Conservation (phyloP, 2,797 vertebrate genomes). For the Chelon auratus region DNA sequence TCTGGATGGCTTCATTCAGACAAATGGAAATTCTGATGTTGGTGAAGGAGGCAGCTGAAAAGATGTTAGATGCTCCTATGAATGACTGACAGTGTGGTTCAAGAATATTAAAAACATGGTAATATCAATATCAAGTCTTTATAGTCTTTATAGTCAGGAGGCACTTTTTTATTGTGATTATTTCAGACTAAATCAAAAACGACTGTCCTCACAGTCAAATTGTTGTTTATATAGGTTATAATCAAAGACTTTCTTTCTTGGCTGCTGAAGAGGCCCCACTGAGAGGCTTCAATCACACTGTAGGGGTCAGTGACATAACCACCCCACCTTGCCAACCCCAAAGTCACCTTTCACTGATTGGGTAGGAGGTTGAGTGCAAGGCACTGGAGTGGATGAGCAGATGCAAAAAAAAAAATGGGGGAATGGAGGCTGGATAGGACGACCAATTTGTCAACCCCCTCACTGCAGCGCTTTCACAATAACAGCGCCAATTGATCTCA, state of each 20-base stretch:
- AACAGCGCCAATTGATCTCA: constrained; percentile 15
- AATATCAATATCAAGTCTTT: neutral
- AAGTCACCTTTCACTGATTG: constrained; percentile 78
- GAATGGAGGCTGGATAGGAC: constrained; percentile 12
- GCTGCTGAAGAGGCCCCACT: constrained; percentile 35
- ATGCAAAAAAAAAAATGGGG: neutral
- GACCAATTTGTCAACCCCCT: neutral
- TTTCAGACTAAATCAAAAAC: constrained; percentile 24
- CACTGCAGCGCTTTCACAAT: constrained; percentile 4
- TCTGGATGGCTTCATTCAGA: constrained; percentile 47
- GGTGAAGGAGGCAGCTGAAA: constrained; percentile 6
- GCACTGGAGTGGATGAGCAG: constrained; percentile 25
- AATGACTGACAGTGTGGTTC: neutral
- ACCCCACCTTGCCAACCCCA: constrained; percentile 25
- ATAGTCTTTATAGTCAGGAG: neutral
- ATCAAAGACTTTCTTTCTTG: constrained; percentile 36
- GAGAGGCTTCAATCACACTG: constrained; percentile 71
- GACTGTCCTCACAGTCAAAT: constrained; percentile 6
- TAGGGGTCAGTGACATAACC: constrained; percentile 64
- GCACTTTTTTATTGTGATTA: neutral
- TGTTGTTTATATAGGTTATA: constrained; percentile 40
- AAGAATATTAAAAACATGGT: neutral
- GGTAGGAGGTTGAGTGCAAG: constrained; percentile 23
- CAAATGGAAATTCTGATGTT: constrained; percentile 42
- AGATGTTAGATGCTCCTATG: neutral